Evolutionary conservation across 35 echinoderm and acorn worm species (phyloP), one percentile per base, ranked within the genome.

Genomic region (Ptychodera flava): DNA sequence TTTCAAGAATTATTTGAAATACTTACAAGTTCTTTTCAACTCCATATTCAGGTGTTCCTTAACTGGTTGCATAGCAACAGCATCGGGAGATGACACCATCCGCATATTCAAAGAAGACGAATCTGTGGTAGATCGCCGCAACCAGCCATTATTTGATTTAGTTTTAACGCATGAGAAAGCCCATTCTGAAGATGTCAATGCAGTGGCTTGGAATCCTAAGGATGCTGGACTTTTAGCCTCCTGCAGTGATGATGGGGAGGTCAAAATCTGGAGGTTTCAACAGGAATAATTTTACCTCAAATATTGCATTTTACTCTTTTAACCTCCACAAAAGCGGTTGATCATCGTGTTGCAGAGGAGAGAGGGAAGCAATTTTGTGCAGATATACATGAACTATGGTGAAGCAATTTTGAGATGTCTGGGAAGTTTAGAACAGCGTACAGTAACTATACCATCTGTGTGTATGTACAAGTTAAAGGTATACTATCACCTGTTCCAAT

Each of bases 111-210:
- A 92, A 82, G 96, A 99, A 77, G 88, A 94, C 77, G 80, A 81
- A 28, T 80, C 88, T 12, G 85, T 83, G 12, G 76, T 85, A 0
- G 96, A 94, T 35, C 36, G 79, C 28, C 81, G 84, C 28, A 91
- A 97, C 33, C 34, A 91, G 64, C 95, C 95, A 32, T 81, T 81
- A 64, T 99, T 99, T 75, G 35, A 90, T 31, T 81, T 90, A 35
- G 82, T 87, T 0, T 80, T 77, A 31, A 89, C 85, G 35, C 80
- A 78, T 78, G 91, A 87, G 53, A 77, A 89, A 78, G 93, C 92
- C 31, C 96, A 99, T 81, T 0, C 35, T 33, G 96, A 92, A 32
- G 96, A 99, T 91, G 90, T 99, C 15, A 99, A 99, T 78, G 77
- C 80, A 45, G 88, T 99, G 6, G 86, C 80, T 28, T 99, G 96